These are phyloP conservation scores for Phaethornis superciliosus DNA, from an alignment of 2,113 vertebrate genomes.

Conservation along the genomic window DNA sequence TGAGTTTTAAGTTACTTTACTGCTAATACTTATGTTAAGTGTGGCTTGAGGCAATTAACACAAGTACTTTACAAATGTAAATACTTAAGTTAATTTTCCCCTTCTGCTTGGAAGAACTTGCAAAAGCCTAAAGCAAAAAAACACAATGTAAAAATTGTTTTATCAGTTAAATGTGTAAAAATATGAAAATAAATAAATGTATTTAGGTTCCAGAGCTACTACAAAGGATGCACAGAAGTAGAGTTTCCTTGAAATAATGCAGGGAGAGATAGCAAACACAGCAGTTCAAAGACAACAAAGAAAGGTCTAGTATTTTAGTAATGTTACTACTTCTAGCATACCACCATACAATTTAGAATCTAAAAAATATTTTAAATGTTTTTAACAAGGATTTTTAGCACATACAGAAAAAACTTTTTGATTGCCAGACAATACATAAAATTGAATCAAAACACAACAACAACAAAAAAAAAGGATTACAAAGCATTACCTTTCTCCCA, in stretches of 20 bases:
- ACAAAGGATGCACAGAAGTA: neutral
- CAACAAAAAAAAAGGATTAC: neutral
- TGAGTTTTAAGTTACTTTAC: neutral
- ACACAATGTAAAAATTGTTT: neutral
- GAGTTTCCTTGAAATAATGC: neutral
- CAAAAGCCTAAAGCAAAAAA: neutral
- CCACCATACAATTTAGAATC: neutral
- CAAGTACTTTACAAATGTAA: neutral
- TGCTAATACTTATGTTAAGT: neutral
- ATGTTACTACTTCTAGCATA: neutral
- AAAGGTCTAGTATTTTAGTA: rapidly evolving
- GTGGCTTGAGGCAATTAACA: neutral
- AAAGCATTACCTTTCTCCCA: neutral
- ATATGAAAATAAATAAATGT: neutral
- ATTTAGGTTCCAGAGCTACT: neutral
- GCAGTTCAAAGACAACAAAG: neutral
- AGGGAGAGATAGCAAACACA: neutral
- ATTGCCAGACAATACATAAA: neutral
- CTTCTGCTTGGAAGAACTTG: neutral
- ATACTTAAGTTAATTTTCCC: neutral
- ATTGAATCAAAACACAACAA: neutral
- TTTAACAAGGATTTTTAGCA: neutral
- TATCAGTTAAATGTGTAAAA: neutral
- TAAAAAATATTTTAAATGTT: neutral
- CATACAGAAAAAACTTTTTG: neutral